Base-by-base conservation (phyloP, 2,113 vertebrate genomes). In the Hydrolagus affinis region DNA sequence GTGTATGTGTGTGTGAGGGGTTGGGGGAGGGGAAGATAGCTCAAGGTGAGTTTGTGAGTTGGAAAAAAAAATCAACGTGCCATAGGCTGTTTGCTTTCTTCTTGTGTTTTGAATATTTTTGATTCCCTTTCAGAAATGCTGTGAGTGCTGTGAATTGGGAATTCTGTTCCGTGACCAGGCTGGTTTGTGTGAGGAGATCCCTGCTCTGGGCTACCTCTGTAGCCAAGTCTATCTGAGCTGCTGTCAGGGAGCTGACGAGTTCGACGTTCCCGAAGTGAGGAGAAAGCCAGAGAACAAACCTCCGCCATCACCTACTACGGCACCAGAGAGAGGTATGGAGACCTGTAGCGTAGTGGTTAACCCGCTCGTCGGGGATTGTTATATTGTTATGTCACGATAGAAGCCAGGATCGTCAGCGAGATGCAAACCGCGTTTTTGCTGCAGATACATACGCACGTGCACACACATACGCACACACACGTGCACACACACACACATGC, bases 81-180 rank as follows among this genome's bases (percentile, higher is more conserved):
- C 12, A 44, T 12, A 15, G 23, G 30, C 11, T 19, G 64, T 66
- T 57, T 85, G 73, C 28, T 74, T 75, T n/a, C 68, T 25, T 30
- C 19, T 62, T 88, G 71, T 80, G 11, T 30, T 64, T 17, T 25
- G 32, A 9, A 64, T 64, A 44, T 23, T 19, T 85, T 1, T 88
- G 56, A 25, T 85, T 11, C 44, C 71, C 25, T 85, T 88, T 30
- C 87, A 91, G 89, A 94, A 96, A 94, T 99, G 97, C 91, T 99
- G 97, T 69, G 96, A 95, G 86, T 99, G 97, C 89, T 99, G 97
- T 25, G 89, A 91, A 0, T 89, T 98, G 86, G 97, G 97, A 9
- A 89, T 97, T 74, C 92, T 89, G 0, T 85, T 97, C 23, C 90
- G 89, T 62, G 91, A 86, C 0, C 94, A 95, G 86, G 94, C 94